Percentiles rank a stretch among this genome's conserved stretches.
phyloP scores from a whole-genome alignment of 1,140 invertebrate genomes.

The Lasaia peninsularis region DNA sequence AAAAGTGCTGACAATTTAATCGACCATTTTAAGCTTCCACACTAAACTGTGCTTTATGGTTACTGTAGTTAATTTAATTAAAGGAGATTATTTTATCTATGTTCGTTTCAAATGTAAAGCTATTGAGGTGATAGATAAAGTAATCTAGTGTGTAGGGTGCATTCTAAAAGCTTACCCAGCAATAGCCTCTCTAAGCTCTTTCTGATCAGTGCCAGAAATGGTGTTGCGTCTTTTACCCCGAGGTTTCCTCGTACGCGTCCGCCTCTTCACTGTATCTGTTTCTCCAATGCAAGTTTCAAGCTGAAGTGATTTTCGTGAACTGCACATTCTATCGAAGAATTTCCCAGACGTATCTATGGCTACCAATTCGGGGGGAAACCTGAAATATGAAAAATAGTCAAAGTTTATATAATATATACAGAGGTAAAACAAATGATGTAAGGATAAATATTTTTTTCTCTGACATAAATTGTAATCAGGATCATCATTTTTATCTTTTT shows the following conservation, averaged over 20 bases:
- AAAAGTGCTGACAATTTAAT: slow-evolving; percentile 62
- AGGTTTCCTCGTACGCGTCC: slow-evolving; percentile 85
- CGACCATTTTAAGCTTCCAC: slow-evolving; percentile 60
- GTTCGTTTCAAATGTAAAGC: slow-evolving; percentile 12
- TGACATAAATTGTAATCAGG: no score
- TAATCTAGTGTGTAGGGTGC: slow-evolving; percentile 56
- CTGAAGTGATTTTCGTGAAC: slow-evolving; percentile 87
- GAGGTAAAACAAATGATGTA: no score
- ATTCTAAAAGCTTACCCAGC: slow-evolving; percentile 83
- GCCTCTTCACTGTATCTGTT: slow-evolving; percentile 81
- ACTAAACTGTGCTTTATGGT: slow-evolving; percentile 60
- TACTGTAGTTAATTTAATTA: slow-evolving; percentile 50
- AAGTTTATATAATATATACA: no score
- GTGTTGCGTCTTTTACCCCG: slow-evolving; percentile 91
- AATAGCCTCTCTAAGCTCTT: slow-evolving; percentile 88
- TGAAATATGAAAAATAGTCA: slow-evolving; percentile 45
- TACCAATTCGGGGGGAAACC: slow-evolving; percentile 92
- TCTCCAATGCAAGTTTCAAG: slow-evolving; percentile 75
- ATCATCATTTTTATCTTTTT: no score
- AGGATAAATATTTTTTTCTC: no score
- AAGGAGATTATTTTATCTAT: slow-evolving; percentile 62
- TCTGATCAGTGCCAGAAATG: slow-evolving; percentile 91
- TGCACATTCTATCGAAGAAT: slow-evolving; percentile 91
- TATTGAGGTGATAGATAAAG: slow-evolving; percentile 47
- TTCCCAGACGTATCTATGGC: slow-evolving; percentile 91